Percentiles rank a stretch among this genome's conserved stretches.
Conservation (phyloP, 2,797 vertebrate genomes). For the Mus minutoides region DNA sequence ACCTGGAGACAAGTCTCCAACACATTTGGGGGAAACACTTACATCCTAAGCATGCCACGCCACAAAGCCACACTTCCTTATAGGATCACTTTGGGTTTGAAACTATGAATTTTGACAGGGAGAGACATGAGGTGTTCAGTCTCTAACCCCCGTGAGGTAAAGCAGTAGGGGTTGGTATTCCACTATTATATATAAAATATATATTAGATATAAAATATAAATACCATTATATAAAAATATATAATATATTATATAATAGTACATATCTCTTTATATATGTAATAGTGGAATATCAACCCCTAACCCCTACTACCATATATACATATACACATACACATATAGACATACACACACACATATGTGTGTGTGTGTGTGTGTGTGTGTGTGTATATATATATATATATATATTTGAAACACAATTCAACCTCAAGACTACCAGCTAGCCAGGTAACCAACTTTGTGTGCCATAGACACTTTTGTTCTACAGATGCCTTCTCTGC, state of each 20-base stretch:
- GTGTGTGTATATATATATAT: too few species aligned
- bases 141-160: neutral
- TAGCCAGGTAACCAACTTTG: neutral
- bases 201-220: too few species aligned
- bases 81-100: neutral
- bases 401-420: neutral
- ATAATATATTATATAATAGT: too few species aligned
- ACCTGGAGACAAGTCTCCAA: neutral
- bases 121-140: neutral
- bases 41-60: neutral
- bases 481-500: neutral
- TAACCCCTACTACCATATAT: too few species aligned
- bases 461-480: neutral
- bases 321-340: too few species aligned
- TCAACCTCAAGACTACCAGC: neutral
- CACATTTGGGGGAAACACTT: neutral
- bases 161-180: neutral
- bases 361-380: too few species aligned
- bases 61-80: neutral
- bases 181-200: too few species aligned
- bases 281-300: too few species aligned
- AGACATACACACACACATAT: too few species aligned
- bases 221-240: too few species aligned
- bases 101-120: neutral
- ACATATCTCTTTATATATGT: too few species aligned